Evolutionary conservation across 2,888 invertebrate species (phyloP).

Genomic region (Syrphus vitripennis): DNA sequence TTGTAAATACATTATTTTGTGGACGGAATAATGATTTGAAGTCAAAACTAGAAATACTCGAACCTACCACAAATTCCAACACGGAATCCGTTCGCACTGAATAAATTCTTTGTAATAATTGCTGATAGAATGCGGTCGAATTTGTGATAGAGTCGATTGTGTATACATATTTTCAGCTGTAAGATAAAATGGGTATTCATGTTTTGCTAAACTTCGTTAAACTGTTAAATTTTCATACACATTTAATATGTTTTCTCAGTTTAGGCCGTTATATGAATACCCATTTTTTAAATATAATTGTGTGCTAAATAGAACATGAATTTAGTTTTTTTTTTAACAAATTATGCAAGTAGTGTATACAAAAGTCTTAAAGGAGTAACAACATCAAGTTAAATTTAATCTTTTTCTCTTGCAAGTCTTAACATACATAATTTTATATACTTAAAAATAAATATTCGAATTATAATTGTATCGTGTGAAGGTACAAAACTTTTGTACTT

Average conservation of each 20-base stretch:
- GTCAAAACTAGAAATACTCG: background rate
- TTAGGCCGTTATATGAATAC: no score
- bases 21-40: constrained; percentile 56
- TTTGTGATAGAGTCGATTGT: background rate
- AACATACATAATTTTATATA: constrained; percentile 7
- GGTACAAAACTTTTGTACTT: constrained; percentile 57
- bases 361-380: background rate
- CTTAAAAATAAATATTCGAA: constrained; percentile 58
- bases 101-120: background rate
- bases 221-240: no score
- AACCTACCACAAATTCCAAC: background rate
- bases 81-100: background rate
- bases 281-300: background rate
- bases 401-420: background rate
- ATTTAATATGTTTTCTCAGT: no score
- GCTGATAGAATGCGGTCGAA: no score
- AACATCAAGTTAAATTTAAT: background rate
- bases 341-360: background rate
- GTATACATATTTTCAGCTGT: no score
- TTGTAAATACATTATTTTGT: constrained; percentile 56
- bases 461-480: constrained; percentile 38
- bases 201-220: no score
- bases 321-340: background rate
- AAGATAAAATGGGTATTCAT: constrained; percentile 22
- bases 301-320: constrained; percentile 14